Conservation (phyloP, 2,113 vertebrate species). For the Trinectes maculatus region DNA sequence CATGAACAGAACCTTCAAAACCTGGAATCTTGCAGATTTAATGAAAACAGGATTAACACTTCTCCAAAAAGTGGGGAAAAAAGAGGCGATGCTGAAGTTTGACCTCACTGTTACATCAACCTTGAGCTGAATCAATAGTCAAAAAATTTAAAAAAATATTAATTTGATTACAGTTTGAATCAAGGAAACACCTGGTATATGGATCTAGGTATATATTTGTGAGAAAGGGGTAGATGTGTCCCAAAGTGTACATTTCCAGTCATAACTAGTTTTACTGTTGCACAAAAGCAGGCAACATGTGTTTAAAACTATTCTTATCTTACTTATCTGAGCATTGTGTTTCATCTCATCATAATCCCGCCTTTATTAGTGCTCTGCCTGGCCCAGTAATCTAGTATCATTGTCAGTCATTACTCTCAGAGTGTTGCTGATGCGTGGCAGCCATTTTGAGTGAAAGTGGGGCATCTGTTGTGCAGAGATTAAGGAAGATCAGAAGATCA, state of each 20-base stretch:
- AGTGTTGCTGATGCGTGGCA: conserved; percentile 21
- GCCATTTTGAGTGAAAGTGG: conserved; percentile 67
- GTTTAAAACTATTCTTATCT: too few species aligned
- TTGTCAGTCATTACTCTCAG: conserved; percentile 44
- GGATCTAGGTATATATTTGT: too few species aligned
- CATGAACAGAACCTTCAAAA: conserved; percentile 10
- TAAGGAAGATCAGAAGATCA: conserved; percentile 76
- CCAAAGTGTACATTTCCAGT: too few species aligned
- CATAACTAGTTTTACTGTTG: too few species aligned
- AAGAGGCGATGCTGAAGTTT: background rate
- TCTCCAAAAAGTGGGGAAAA: background rate
- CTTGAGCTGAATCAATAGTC: background rate
- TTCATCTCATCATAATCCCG: conserved; percentile 22
- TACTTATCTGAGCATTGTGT: conserved; percentile 4
- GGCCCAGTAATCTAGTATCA: conserved; percentile 37
- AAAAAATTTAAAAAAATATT: too few species aligned
- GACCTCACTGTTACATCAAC: background rate
- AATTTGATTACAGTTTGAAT: too few species aligned
- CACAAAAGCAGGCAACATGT: too few species aligned
- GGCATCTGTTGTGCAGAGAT: conserved; percentile 75
- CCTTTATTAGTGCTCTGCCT: conserved; percentile 31
- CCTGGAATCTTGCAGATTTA: conserved; percentile 15
- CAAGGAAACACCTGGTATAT: too few species aligned
- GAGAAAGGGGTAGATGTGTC: too few species aligned
- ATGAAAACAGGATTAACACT: background rate